Percentiles rank a stretch among this genome's conserved stretches.
phyloP scores from a whole-genome alignment of 2,888 invertebrate genomes.

The Blastobasis lacticolella region DNA sequence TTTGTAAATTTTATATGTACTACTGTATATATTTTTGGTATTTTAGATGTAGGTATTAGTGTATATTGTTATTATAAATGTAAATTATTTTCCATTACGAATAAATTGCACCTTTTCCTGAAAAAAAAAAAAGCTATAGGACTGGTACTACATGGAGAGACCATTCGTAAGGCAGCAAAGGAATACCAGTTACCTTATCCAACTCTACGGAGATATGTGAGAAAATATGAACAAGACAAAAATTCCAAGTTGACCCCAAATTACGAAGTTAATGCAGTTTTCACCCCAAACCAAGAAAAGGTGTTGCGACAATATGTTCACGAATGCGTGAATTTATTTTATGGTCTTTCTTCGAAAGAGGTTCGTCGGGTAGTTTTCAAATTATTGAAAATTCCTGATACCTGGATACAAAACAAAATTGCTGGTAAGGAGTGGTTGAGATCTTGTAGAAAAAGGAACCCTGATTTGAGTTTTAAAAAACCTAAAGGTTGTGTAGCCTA shows the following conservation, averaged over 20 bases:
- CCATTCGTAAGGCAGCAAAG: background rate
- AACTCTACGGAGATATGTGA: background rate
- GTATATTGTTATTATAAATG: too few relatives aligned
- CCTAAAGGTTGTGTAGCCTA: slow-evolving; percentile 14
- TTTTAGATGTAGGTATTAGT: too few relatives aligned
- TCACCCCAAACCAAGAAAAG: background rate
- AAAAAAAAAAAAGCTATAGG: too few relatives aligned
- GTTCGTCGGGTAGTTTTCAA: background rate
- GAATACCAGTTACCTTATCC: background rate
- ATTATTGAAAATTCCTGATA: background rate
- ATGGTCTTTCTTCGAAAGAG: background rate
- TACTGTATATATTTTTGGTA: too few relatives aligned
- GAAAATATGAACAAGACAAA: background rate
- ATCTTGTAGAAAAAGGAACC: background rate
- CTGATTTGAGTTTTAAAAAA: background rate
- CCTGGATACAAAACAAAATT: background rate
- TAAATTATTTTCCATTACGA: too few relatives aligned
- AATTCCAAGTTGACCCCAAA: background rate
- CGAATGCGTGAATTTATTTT: background rate
- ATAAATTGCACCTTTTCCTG: too few relatives aligned
- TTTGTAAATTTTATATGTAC: too few relatives aligned
- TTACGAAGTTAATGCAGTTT: background rate
- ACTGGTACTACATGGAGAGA: background rate
- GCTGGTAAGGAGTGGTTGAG: background rate
- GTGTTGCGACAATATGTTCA: background rate